These are phyloP conservation scores for Barypeithes pellucidus DNA, from an alignment of 2,888 invertebrate species.

Conservation along the genomic window DNA sequence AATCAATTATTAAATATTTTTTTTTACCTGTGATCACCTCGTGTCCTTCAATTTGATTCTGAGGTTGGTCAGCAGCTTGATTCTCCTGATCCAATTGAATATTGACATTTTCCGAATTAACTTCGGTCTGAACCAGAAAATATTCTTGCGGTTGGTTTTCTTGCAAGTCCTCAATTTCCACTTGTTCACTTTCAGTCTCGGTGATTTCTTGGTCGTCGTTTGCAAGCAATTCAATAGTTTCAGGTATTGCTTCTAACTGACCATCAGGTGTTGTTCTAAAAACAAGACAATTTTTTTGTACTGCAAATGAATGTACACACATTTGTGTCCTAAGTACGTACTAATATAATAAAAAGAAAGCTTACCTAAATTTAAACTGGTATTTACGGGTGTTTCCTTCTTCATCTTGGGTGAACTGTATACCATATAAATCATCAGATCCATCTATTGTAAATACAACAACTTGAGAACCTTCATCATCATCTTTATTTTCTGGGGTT, in stretches of 20 bases:
- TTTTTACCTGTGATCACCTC: background rate
- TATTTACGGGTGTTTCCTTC: conserved; percentile 68
- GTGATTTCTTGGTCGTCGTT: conserved; percentile 54
- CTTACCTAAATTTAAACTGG: conserved; percentile 68
- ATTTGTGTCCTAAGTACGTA: too few relatives aligned
- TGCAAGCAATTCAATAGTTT: conserved; percentile 66
- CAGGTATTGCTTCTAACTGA: conserved; percentile 68
- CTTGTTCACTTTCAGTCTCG: conserved; percentile 31
- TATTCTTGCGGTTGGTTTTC: background rate
- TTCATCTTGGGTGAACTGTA: conserved; percentile 67
- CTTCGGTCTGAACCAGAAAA: conserved; percentile 22
- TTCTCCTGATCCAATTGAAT: conserved; percentile 1
- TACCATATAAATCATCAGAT: conserved; percentile 67
- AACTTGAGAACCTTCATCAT: conserved; percentile 60
- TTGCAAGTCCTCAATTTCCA: conserved; percentile 9
- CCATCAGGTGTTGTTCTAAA: conserved; percentile 67
- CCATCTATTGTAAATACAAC: conserved; percentile 67
- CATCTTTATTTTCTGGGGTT: conserved; percentile 31
- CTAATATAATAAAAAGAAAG: too few relatives aligned
- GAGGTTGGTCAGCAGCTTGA: background rate
- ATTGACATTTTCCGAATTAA: conserved; percentile 6
- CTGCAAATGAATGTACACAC: too few relatives aligned
- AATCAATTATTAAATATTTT: background rate
- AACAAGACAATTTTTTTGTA: conserved; percentile 13
- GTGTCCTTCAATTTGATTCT: background rate